Base-by-base conservation (phyloP, 2,797 vertebrate species). In the Telmatherina bonti region DNA sequence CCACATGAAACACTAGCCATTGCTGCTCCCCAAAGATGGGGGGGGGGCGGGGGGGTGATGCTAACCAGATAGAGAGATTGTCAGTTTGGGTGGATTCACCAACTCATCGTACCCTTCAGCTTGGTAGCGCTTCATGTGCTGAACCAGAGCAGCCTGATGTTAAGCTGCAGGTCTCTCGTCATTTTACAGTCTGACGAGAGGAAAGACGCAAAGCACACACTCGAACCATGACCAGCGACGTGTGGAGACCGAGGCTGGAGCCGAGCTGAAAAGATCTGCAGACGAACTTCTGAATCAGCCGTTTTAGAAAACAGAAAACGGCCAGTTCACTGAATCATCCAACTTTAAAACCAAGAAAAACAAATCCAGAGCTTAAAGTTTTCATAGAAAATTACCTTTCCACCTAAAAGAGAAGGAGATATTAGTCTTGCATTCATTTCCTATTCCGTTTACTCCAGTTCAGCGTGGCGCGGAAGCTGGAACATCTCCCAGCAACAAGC, bases 21-120 rank as follows among this genome's bases (percentile, higher is more conserved):
- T 20, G 43, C 22, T 1, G 26, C 31, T 53, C 27, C 62, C 72
- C 52, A 57, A 61, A 69, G 66, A 58, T 53, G n/a, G n/a, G n/a
- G n/a, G n/a, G n/a, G n/a, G n/a, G n/a, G n/a, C n/a, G n/a, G 61
- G 11, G 60, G 57, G 63, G 86, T 88, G 91, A 90, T 77, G 83
- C 67, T 66, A 84, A 88, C 53, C 43, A 70, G 84, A 52, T 69
- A 71, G 75, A 26, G 7, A 12, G 70, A 78, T 13, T 84, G 77
- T 81, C 79, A 18, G 41, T 53, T 61, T 67, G 62, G 73, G 74
- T 10, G 73, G 74, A 83, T 84, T 59, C 67, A 81, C 82, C 76
- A 82, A 70, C 70, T 74, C 67, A 61, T 75, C 55, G 66, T 22
- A 43, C 58, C 67, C 52, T 61, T 61, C 60, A 47, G 33, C 20